These are phyloP conservation scores for Odocoileus hemionus DNA, from an alignment of 2,113 vertebrate species.

Conservation along the genomic window DNA sequence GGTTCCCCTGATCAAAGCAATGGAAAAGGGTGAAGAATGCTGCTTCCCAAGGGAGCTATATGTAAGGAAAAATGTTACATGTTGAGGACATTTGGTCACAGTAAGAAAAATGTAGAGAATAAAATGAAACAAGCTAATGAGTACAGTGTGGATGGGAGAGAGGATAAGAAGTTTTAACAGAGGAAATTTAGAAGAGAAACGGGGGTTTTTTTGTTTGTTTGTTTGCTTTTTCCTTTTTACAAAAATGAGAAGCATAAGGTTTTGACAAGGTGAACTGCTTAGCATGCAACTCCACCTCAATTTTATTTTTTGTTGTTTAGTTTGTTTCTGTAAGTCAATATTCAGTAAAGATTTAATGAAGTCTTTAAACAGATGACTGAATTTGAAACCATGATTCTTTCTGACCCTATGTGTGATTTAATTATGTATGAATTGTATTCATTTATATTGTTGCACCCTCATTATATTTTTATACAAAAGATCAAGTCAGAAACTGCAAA, in stretches of 20 bases:
- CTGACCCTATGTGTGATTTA: background rate
- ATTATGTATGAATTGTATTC: background rate
- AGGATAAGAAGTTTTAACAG: background rate
- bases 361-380: background rate
- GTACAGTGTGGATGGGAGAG: background rate
- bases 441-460: accelerated
- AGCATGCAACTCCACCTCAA: background rate
- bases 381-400: background rate
- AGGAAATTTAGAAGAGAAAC: background rate
- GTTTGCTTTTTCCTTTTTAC: background rate
- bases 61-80: background rate
- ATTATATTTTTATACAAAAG: background rate
- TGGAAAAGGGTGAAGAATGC: background rate
- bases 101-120: background rate
- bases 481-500: background rate
- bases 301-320: background rate
- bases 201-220: background rate
- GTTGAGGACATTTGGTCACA: background rate
- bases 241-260: background rate
- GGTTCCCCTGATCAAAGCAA: background rate
- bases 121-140: background rate
- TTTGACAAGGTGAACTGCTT: background rate
- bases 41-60: background rate
- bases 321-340: background rate
- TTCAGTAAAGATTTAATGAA: background rate